Base-by-base conservation (phyloP, 2,797 vertebrate genomes). In the Aplochiton taeniatus region DNA sequence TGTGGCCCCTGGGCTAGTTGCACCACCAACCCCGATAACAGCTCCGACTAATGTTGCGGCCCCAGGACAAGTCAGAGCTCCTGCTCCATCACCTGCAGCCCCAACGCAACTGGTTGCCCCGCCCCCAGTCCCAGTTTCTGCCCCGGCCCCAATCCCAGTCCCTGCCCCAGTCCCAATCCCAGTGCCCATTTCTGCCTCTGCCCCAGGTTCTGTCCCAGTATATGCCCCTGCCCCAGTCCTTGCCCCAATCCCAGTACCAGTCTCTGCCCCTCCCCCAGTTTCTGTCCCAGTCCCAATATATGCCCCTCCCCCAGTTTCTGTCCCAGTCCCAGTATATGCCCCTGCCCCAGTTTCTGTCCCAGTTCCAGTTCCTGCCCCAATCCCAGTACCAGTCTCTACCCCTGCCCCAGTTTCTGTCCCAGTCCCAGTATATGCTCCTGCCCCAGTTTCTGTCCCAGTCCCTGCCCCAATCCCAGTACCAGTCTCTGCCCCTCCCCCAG, bases 111-210 rank as follows among this genome's bases (percentile, higher is more conserved):
- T 69, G 12, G 41, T 61, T 0, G 1, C 65, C 42, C 8, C 41
- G n/a, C 16, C 65, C 44, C 11, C 41, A 31, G 17, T 93, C 41
- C 82, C 71, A 11, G 17, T 61, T 13, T 61, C 83, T 14, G 4
- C 70, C 3, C 12, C 77, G 8, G 54, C 57, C 11, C 4, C 69
- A 16, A 62, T 71, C 49, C 49, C n/a, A 16, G 49, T 16, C 13
- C 8, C 49, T 14, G 11, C 13, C 49, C n/a, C 49, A 8, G n/a
- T 4, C 17, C 52, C 17, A 14, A 10, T 20, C 54, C 31, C 66
- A 73, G 0, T 55, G 12, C 0, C 31, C 11, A 4, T 16, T 8
- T 62, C 53, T 20, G 18, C 18, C 18, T 10, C 19, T 44, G 31
- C 58, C 61, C 61, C 46, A 1, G 48, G 68, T 42, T 41, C 72